A percentile compares a stretch with the other conserved stretches of the same genome.
phyloP scores from a whole-genome alignment of 2,797 vertebrate genomes.

The Ambastaia sidthimunki region DNA sequence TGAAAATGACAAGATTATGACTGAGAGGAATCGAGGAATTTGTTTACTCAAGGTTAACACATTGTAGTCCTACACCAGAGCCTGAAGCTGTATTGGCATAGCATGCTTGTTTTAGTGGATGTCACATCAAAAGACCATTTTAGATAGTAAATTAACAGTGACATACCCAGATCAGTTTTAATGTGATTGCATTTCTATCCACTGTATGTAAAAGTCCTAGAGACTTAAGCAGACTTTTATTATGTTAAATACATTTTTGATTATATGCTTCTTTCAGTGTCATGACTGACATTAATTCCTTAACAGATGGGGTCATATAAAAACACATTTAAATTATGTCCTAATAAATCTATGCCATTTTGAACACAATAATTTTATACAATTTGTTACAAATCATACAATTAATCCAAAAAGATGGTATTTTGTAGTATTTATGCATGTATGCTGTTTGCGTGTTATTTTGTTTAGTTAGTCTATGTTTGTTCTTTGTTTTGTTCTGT shows the following conservation, averaged over 20 bases:
- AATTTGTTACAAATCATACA: no score
- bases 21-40: slow-evolving; percentile 35
- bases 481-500: not conserved
- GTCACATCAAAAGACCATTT: slow-evolving; percentile 5
- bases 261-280: no score
- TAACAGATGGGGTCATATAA: not conserved
- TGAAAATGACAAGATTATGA: slow-evolving; percentile 38
- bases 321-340: not conserved
- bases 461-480: not conserved
- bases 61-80: slow-evolving; percentile 21
- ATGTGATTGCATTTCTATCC: slow-evolving; percentile 4
- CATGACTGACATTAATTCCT: not conserved
- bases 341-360: not conserved
- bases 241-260: not conserved
- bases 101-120: slow-evolving; percentile 7
- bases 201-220: not conserved
- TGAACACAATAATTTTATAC: not conserved
- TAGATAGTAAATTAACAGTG: slow-evolving; percentile 25
- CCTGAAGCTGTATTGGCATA: slow-evolving; percentile 9
- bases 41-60: slow-evolving; percentile 29
- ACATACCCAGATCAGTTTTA: not conserved
- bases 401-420: no score
- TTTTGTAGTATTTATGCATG: no score
- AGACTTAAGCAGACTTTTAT: not conserved
- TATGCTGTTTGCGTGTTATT: not conserved